Evolutionary conservation across 2,888 invertebrate species (phyloP).

Genomic region (Eurytoma californica): DNA sequence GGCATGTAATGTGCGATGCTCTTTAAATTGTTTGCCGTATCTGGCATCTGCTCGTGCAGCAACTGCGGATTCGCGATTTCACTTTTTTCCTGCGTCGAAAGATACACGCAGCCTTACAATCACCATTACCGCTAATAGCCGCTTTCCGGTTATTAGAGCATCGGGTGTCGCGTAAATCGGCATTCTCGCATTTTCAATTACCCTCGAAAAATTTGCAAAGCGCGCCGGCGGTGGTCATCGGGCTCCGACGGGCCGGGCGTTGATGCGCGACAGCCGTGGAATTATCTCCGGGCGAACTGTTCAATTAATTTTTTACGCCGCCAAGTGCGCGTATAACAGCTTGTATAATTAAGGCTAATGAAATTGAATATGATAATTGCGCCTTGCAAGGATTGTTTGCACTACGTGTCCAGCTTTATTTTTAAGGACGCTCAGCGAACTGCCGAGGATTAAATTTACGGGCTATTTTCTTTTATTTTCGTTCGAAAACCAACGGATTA

Average conservation of each 20-base stretch:
- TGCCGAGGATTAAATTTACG: too few relatives aligned
- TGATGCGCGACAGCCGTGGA: background rate
- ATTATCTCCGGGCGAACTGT: background rate
- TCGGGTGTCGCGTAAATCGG: too few relatives aligned
- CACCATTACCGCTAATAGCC: slow-evolving; percentile 19
- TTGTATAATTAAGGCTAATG: slow-evolving; percentile 26
- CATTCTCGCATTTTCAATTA: slow-evolving; percentile 22
- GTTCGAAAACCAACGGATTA: too few relatives aligned
- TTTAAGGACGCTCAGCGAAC: too few relatives aligned
- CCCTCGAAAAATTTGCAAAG: background rate
- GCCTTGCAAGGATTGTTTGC: background rate
- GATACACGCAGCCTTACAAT: background rate
- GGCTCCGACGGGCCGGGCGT: background rate
- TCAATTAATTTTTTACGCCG: slow-evolving; percentile 23
- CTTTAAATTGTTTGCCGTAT: background rate
- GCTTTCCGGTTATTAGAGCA: background rate
- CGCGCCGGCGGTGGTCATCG: background rate
- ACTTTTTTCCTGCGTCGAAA: too few relatives aligned
- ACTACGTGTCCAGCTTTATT: background rate
- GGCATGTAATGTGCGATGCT: too few relatives aligned
- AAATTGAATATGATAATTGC: slow-evolving; percentile 12
- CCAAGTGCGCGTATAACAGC: background rate
- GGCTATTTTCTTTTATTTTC: too few relatives aligned
- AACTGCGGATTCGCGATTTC: too few relatives aligned
- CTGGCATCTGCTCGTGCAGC: background rate